These are phyloP conservation scores for Bombus superbus DNA, from an alignment of 1,140 invertebrate species.

Conservation along the genomic window DNA sequence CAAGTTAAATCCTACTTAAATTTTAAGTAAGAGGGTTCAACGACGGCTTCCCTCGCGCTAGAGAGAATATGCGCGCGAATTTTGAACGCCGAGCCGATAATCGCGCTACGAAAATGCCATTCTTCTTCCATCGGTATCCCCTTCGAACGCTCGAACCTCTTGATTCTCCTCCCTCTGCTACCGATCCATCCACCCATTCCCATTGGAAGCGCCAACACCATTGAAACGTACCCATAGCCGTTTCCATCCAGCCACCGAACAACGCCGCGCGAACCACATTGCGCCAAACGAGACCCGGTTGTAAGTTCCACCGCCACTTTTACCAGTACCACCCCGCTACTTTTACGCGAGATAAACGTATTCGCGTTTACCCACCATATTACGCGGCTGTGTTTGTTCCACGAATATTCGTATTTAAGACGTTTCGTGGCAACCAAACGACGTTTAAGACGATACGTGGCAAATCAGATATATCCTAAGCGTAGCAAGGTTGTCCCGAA, in stretches of 20 bases:
- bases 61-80: slow-evolving; percentile 24
- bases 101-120: slow-evolving; percentile 30
- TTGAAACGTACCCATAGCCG: not conserved
- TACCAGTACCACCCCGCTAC: too few species aligned
- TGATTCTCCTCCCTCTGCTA: not conserved
- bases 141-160: not conserved
- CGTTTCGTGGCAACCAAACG: too few species aligned
- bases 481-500: too few species aligned
- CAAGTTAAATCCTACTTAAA: slow-evolving; percentile 63
- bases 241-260: not conserved
- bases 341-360: too few species aligned
- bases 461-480: too few species aligned
- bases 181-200: not conserved
- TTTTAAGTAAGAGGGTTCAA: slow-evolving; percentile 51
- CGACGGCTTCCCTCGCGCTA: not conserved
- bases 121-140: slow-evolving; percentile 20
- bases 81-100: slow-evolving; percentile 38
- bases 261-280: not conserved
- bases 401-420: not conserved
- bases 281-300: not conserved
- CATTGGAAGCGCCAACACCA: not conserved
- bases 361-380: too few species aligned
- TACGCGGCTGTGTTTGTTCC: not conserved
- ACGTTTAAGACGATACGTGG: too few species aligned
- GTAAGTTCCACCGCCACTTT: not conserved